These are phyloP conservation scores for Polymixis lichenea DNA, from an alignment of 2,888 invertebrate genomes.

Conservation along the genomic window DNA sequence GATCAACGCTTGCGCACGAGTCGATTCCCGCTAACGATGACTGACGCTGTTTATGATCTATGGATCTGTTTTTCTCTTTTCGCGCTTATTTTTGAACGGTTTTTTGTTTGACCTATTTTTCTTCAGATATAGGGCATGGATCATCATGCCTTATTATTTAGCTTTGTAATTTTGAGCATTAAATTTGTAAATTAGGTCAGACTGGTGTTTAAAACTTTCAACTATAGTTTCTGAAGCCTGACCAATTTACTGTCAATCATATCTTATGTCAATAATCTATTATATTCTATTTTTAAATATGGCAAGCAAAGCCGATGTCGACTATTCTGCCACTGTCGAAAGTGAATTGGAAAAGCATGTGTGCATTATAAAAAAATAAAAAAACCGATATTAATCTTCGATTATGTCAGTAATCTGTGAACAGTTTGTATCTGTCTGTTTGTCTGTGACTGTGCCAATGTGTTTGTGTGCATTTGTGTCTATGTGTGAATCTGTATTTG, in stretches of 20 bases:
- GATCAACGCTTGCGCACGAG: constrained; percentile 54
- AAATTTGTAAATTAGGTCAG: neutral
- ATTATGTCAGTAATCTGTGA: too few relatives aligned
- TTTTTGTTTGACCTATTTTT: constrained; percentile 5
- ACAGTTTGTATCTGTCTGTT: too few relatives aligned
- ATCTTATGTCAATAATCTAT: neutral
- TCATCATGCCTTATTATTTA: neutral
- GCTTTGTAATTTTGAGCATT: neutral
- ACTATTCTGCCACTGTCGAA: too few relatives aligned
- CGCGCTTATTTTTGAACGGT: constrained; percentile 23
- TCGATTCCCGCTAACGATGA: constrained; percentile 72
- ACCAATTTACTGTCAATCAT: neutral
- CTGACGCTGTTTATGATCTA: constrained; percentile 66
- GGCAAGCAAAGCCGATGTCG: too few relatives aligned
- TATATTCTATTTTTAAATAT: too few relatives aligned
- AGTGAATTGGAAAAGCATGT: too few relatives aligned
- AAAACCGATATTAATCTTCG: too few relatives aligned
- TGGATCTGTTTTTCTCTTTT: constrained; percentile 52
- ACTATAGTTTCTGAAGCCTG: neutral
- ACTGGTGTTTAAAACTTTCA: too few relatives aligned
- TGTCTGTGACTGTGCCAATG: too few relatives aligned
- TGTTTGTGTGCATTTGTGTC: too few relatives aligned
- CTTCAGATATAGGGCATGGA: neutral
- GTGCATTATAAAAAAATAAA: too few relatives aligned
- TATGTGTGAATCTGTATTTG: too few relatives aligned